Percentiles rank a stretch among this genome's conserved stretches.
Conservation (phyloP, 2,797 vertebrate species). For the Acridotheres tristis region DNA sequence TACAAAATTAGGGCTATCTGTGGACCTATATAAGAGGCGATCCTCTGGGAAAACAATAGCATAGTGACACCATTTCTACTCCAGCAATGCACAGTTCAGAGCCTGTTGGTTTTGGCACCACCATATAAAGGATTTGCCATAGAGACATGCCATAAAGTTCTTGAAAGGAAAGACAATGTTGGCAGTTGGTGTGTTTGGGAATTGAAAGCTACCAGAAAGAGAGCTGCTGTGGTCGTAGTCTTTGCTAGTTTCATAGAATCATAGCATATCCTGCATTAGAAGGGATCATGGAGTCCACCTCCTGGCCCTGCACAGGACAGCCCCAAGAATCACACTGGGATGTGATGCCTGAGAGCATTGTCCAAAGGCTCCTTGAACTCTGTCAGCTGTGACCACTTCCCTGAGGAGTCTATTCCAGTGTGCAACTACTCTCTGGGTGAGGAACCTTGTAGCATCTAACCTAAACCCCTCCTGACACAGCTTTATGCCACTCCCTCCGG, state of each 20-base stretch:
- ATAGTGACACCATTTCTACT: not conserved
- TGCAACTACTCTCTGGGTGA: not conserved
- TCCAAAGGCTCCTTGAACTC: fast-evolving
- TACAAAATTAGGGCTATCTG: not conserved
- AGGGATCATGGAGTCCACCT: fast-evolving
- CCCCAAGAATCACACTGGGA: not conserved
- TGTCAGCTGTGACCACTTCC: not conserved
- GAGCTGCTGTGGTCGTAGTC: not conserved
- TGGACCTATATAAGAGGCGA: not conserved
- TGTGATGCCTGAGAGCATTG: not conserved
- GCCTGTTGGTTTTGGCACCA: not conserved
- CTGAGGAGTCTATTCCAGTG: not conserved
- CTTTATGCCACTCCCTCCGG: not conserved
- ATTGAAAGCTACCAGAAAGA: not conserved
- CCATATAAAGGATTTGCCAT: not conserved
- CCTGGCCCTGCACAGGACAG: not conserved
- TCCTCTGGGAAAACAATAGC: not conserved
- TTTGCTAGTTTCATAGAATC: not conserved
- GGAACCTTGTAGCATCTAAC: not conserved
- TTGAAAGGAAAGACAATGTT: not conserved
- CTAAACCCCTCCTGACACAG: not conserved
- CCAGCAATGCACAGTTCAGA: not conserved
- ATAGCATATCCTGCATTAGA: not conserved
- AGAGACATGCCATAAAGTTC: not conserved
- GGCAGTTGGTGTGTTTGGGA: not conserved